Evolutionary conservation across 92 coral and sea anemone genomes (phyloP), one percentile per base, ranked within the genome.

Genomic region (Palythoa heliodiscus): DNA sequence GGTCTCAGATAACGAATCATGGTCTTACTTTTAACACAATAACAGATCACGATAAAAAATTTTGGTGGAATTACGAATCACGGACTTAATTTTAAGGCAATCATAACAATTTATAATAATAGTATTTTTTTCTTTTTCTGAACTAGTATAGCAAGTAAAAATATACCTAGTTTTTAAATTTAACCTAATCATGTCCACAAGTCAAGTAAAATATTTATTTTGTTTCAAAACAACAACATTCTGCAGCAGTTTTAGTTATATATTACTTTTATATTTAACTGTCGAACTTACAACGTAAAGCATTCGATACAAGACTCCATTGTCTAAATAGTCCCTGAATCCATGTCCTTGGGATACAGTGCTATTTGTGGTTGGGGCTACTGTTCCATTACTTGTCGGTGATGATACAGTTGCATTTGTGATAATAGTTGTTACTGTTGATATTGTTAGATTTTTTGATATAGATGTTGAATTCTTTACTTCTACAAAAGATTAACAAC

Each of bases 251-350:
- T 58, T 12, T 14, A 58, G 17, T 58, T 14, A 9, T 15, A 25
- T 37, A 2, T 11, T 70, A 24, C 7, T 70, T 48, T 14, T n/a
- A 17, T 9, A 52, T 14, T n/a, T 7, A 19, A 7, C 2, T 39
- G 17, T 20, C 47, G 24, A 73, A 86, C 95, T 66, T 83, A 93
- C 95, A 92, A 90, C 95, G 86, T 93, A 93, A 2, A 93, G 76
- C 89, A 91, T 90, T 37, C 95, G 90, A 67, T 90, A 85, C 66
- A 93, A 72, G 47, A 93, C 70, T 74, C 95, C 95, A 71, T 84
- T 86, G 38, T 75, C 87, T 19, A 77, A 77, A 77, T 84, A 83
- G 17, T 69, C 70, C 25, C 6, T 68, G 23, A 77, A 0, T 13
- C 70, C 71, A 3, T 19, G 17, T 23, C 69, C 76, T 77, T 75